Evolutionary conservation across 2,797 vertebrate species (phyloP).

Genomic region (Onychomys arenicola): DNA sequence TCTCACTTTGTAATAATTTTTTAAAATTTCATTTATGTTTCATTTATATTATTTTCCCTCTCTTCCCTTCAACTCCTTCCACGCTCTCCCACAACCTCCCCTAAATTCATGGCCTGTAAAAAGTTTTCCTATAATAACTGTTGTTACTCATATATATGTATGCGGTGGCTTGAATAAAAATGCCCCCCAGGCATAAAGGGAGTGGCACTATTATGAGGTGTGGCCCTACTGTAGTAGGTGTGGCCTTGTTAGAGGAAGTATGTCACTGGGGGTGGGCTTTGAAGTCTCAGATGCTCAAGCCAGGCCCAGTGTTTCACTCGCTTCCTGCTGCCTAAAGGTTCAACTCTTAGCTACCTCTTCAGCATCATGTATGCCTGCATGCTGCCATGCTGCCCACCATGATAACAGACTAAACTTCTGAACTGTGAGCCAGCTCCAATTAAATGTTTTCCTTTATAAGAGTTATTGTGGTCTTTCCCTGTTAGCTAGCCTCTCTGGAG

Average conservation of each 20-base stretch:
- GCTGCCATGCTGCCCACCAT: too few species aligned
- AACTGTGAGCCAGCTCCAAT: neutral
- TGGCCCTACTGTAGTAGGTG: neutral
- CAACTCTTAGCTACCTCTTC: neutral
- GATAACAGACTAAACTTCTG: neutral
- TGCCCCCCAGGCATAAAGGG: neutral
- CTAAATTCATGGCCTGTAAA: neutral
- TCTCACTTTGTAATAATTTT: neutral
- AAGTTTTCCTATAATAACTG: neutral
- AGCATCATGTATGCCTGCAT: neutral
- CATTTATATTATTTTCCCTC: neutral
- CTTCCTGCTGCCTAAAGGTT: neutral
- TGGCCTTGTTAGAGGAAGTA: neutral
- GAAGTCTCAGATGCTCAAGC: neutral
- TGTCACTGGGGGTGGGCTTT: neutral
- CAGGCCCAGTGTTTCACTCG: neutral
- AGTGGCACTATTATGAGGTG: neutral
- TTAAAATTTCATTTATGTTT: neutral
- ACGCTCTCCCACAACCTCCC: too few species aligned
- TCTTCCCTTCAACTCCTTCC: neutral
- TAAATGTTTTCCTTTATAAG: neutral
- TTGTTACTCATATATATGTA: neutral
- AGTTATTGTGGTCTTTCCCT: neutral
- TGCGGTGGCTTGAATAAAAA: neutral
- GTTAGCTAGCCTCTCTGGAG: too few species aligned